A percentile compares a stretch with the other conserved stretches of the same genome.
Evolutionary conservation across 2,113 vertebrate genomes (phyloP).

Genomic region (Seriola aureovittata): DNA sequence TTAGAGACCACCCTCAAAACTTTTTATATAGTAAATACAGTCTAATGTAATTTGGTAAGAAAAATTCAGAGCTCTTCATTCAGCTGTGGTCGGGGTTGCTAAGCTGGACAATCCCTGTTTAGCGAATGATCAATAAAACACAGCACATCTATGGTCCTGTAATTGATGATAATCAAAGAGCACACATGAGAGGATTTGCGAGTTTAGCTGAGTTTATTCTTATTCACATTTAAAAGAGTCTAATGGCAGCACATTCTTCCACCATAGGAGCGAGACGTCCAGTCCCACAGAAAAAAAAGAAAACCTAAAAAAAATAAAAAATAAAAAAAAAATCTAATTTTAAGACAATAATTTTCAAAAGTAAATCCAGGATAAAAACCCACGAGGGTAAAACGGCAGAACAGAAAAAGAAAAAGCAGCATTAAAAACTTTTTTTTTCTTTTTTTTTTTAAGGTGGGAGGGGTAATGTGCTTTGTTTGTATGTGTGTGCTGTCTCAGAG

Average conservation of each 20-base stretch:
- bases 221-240: slow-evolving; percentile 78
- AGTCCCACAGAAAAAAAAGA: background rate
- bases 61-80: too few species aligned
- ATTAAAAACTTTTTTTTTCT: slow-evolving; percentile 50
- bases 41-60: too few species aligned
- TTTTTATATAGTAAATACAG: too few species aligned
- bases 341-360: slow-evolving; percentile 40
- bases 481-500: slow-evolving; percentile 3
- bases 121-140: too few species aligned
- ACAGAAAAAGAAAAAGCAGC: slow-evolving; percentile 68
- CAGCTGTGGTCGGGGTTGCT: too few species aligned
- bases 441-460: too few species aligned
- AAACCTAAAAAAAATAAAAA: background rate
- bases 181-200: background rate
- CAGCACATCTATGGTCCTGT: background rate
- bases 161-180: background rate
- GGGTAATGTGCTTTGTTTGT: slow-evolving; percentile 15
- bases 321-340: slow-evolving; percentile 31
- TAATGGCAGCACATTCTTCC: slow-evolving; percentile 66
- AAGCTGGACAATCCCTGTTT: background rate
- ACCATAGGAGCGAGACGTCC: slow-evolving; percentile 39
- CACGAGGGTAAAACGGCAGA: slow-evolving; percentile 13
- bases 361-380: slow-evolving; percentile 54
- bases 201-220: slow-evolving; percentile 73
- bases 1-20: background rate